Evolutionary conservation across 23 tunicate species (phyloP).

Genomic region (Oikopleura dioica): DNA sequence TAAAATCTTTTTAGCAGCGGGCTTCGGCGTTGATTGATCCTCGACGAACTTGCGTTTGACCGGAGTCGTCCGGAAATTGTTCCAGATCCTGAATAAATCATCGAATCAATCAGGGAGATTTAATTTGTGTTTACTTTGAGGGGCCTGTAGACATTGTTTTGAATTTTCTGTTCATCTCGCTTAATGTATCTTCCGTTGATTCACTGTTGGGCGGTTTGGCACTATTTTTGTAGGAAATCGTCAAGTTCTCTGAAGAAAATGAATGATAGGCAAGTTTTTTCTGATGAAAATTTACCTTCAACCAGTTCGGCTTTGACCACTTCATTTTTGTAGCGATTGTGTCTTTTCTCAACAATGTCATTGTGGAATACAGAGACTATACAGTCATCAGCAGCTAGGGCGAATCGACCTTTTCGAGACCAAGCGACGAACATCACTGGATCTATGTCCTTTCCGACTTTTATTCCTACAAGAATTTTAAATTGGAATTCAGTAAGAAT

Average conservation of each 20-base stretch:
- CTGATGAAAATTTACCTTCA: not conserved
- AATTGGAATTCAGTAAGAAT: too few species aligned
- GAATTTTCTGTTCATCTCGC: not conserved
- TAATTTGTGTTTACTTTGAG: too few species aligned
- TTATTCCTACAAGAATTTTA: too few species aligned
- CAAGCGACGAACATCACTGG: not conserved
- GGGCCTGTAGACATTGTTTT: not conserved
- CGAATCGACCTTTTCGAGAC: not conserved
- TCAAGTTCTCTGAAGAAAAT: not conserved
- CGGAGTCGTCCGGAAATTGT: too few species aligned
- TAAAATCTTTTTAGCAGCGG: too few species aligned
- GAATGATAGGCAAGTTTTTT: not conserved
- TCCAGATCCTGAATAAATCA: too few species aligned
- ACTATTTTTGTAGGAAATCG: not conserved
- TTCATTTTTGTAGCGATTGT: not conserved
- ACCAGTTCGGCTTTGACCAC: not conserved
- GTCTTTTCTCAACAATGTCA: not conserved
- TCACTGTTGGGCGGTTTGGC: not conserved
- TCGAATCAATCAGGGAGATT: too few species aligned
- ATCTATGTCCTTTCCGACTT: too few species aligned
- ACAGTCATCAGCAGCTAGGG: not conserved
- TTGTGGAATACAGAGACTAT: not conserved
- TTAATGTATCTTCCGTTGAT: not conserved
- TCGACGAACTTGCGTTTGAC: slow-evolving; percentile 8
- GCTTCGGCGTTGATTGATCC: too few species aligned